Conservation (phyloP, 2,888 invertebrate species). For the Gisinianus flammeolus region DNA sequence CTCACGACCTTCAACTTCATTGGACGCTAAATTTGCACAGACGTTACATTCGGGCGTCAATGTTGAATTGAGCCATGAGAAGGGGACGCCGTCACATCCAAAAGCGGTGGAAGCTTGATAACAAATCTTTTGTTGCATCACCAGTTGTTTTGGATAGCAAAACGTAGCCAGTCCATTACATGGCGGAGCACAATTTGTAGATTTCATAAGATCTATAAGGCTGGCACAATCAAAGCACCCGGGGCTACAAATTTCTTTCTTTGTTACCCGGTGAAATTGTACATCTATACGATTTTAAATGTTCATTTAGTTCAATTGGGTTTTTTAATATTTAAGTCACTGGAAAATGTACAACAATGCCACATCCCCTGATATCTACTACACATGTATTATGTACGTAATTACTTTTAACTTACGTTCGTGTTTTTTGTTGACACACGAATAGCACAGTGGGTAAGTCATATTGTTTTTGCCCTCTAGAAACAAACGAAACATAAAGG, state of each 20-base stretch:
- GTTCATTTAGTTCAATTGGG: too few relatives aligned
- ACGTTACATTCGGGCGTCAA: neutral
- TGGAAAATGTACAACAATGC: too few relatives aligned
- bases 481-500: neutral
- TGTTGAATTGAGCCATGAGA: neutral
- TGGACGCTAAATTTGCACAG: neutral
- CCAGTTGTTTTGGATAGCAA: neutral
- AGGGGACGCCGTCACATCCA: neutral
- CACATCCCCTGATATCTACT: too few relatives aligned
- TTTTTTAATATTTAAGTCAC: too few relatives aligned
- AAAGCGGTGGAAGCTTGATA: neutral
- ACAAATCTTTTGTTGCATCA: neutral
- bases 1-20: neutral
- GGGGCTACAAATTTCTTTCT: neutral
- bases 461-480: neutral
- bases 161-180: neutral
- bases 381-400: too few relatives aligned
- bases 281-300: neutral
- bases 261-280: neutral
- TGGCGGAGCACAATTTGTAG: neutral
- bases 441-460: neutral
- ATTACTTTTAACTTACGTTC: neutral
- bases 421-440: neutral
- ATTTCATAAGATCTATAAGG: neutral
- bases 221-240: neutral